A percentile compares a stretch with the other conserved stretches of the same genome.
phyloP scores from a whole-genome alignment of 2,888 invertebrate species.

The Loripinus fragilis region DNA sequence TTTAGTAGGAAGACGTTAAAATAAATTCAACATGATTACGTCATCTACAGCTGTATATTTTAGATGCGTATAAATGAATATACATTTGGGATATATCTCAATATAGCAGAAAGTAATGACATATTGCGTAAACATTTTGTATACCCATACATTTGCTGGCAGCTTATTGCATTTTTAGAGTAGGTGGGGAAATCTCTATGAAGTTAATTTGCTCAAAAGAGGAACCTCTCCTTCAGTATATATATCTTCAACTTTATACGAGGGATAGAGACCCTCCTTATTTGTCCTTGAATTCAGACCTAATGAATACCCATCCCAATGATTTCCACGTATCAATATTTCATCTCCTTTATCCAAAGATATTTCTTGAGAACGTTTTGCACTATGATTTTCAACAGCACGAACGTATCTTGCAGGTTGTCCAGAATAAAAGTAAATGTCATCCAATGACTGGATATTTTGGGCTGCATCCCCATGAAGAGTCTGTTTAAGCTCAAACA shows the following conservation, averaged over 20 bases:
- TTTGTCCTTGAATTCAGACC: neutral
- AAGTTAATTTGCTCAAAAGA: too few species aligned
- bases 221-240: too few species aligned
- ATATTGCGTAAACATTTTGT: too few species aligned
- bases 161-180: too few species aligned
- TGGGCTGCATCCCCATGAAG: neutral
- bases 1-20: too few species aligned
- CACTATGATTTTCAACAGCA: neutral
- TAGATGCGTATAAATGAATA: too few species aligned
- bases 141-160: too few species aligned
- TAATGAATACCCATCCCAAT: constrained; percentile 7
- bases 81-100: too few species aligned
- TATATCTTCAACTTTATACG: neutral
- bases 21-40: too few species aligned
- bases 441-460: neutral
- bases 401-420: neutral
- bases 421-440: neutral
- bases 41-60: too few species aligned
- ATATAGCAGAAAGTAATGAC: too few species aligned
- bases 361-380: neutral
- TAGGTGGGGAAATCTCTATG: too few species aligned
- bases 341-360: neutral
- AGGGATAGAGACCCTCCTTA: neutral
- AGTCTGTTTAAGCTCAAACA: neutral
- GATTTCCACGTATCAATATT: neutral